phyloP scores from a whole-genome alignment of 1,140 invertebrate species.

The Eurosta solidaginis region DNA sequence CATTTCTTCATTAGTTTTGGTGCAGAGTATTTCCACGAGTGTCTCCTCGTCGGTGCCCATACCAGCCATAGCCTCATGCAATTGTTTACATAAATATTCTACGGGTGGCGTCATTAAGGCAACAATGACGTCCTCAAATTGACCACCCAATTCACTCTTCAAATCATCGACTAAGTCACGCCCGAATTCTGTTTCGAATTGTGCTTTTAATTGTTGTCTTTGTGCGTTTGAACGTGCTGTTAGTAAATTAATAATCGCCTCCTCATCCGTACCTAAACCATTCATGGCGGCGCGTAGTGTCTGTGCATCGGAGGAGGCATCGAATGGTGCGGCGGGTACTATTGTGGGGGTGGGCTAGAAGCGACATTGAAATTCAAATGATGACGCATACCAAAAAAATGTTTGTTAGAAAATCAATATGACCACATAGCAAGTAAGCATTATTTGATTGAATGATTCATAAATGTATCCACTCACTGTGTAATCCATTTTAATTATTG shows the following conservation, averaged over 20 bases:
- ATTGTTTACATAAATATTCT: slow-evolving; percentile 73
- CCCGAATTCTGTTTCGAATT: slow-evolving; percentile 76
- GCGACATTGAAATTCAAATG: background rate
- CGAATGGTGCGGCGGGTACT: slow-evolving; percentile 65
- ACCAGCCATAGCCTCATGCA: slow-evolving; percentile 72
- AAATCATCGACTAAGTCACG: slow-evolving; percentile 76
- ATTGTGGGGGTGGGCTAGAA: slow-evolving; percentile 67
- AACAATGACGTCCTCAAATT: slow-evolving; percentile 78
- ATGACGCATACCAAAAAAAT: background rate
- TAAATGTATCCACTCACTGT: background rate
- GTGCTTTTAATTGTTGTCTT: slow-evolving; percentile 69
- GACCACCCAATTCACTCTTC: slow-evolving; percentile 75
- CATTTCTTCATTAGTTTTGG: slow-evolving; percentile 70
- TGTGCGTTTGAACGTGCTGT: slow-evolving; percentile 70
- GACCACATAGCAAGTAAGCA: no score
- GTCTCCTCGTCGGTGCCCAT: slow-evolving; percentile 67
- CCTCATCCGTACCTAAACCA: slow-evolving; percentile 77
- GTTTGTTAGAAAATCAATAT: slow-evolving; percentile 22
- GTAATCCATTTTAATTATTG: slow-evolving; percentile 18
- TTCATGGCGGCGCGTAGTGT: slow-evolving; percentile 76
- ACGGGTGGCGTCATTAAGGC: slow-evolving; percentile 72
- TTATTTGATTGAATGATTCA: background rate
- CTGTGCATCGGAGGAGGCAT: slow-evolving; percentile 70
- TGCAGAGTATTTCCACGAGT: slow-evolving; percentile 74
- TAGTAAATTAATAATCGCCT: slow-evolving; percentile 74